phyloP scores from a whole-genome alignment of 2,888 invertebrate genomes.

The Drosophila acutilabella region DNA sequence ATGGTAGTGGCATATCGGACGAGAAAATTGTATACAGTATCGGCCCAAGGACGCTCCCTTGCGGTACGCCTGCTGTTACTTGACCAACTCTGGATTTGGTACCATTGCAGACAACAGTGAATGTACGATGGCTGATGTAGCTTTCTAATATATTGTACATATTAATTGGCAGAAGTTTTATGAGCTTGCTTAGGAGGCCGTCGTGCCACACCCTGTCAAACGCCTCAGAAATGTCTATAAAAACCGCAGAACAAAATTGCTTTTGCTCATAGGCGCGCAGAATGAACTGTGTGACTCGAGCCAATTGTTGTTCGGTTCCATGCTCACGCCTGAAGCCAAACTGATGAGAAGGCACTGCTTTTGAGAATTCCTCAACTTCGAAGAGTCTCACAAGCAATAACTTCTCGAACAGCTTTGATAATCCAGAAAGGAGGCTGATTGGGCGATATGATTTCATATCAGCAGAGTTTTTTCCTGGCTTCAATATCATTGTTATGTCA shows the following conservation, averaged over 20 bases:
- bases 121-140: not conserved
- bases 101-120: not conserved
- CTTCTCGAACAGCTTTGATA: conserved; percentile 5
- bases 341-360: conserved; percentile 4
- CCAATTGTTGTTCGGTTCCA: conserved; percentile 13
- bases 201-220: conserved; percentile 15
- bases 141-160: not conserved
- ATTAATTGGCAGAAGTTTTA: not conserved
- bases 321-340: conserved; percentile 13
- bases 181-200: not conserved
- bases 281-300: conserved; percentile 3
- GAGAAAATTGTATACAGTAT: no score
- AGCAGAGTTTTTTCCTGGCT: not conserved
- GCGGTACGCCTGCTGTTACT: no score
- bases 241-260: conserved; percentile 1
- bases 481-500: not conserved
- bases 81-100: no score
- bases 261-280: conserved; percentile 1
- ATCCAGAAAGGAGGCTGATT: not conserved
- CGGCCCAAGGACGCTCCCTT: no score
- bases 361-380: not conserved
- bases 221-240: not conserved
- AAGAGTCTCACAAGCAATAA: not conserved
- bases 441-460: not conserved
- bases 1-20: no score